Conservation (phyloP, 2,888 invertebrate species). For the Euclidia mi region DNA sequence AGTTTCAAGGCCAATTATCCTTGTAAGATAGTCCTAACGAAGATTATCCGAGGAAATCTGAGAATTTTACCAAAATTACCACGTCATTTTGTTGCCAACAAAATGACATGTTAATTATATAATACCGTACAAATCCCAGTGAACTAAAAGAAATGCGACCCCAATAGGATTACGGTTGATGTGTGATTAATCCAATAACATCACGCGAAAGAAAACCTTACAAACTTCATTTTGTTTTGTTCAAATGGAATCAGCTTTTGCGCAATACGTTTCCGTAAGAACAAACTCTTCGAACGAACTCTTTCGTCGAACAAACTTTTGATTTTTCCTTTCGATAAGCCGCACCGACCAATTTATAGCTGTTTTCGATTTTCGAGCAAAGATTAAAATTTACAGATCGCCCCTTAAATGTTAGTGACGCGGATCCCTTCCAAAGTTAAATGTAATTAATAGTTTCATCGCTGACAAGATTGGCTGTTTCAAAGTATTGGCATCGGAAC, state of each 20-base stretch:
- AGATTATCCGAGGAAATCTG: too few relatives aligned
- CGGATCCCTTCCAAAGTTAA: neutral
- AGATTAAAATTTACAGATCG: neutral
- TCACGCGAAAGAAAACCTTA: constrained; percentile 57
- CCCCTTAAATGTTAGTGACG: neutral
- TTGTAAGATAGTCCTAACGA: too few relatives aligned
- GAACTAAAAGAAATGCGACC: constrained; percentile 35
- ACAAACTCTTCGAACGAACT: constrained; percentile 23
- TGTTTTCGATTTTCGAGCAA: neutral
- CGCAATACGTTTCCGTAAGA: too few relatives aligned
- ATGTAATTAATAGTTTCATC: neutral
- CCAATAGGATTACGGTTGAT: constrained; percentile 46
- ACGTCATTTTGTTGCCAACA: too few relatives aligned
- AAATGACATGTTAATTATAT: neutral
- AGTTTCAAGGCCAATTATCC: too few relatives aligned
- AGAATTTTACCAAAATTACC: too few relatives aligned
- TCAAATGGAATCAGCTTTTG: constrained; percentile 61
- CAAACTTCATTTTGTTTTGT: constrained; percentile 58
- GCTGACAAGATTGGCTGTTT: neutral
- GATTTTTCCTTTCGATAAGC: constrained; percentile 21
- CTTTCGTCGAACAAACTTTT: constrained; percentile 6
- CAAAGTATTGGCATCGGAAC: neutral
- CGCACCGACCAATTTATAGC: neutral
- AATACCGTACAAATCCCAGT: constrained; percentile 32
- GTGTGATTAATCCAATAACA: too few relatives aligned